A percentile compares a stretch with the other conserved stretches of the same genome.
These are phyloP conservation scores for Sula dactylatra DNA, from an alignment of 2,113 vertebrate species.

Conservation along the genomic window DNA sequence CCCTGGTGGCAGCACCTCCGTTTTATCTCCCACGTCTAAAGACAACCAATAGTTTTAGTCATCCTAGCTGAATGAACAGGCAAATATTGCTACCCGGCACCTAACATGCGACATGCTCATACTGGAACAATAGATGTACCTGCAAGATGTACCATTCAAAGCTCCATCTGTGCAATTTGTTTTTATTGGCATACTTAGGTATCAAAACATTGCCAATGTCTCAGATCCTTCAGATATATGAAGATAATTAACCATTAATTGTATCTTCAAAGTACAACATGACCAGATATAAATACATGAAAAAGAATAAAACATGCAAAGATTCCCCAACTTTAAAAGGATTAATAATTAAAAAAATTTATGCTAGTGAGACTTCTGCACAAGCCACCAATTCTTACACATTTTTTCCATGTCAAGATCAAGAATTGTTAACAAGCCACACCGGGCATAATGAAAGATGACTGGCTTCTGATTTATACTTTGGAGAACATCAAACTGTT, in stretches of 20 bases:
- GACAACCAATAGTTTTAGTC: neutral
- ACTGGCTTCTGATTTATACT: neutral
- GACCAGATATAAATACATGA: slow-evolving; percentile 63
- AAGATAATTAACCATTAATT: neutral
- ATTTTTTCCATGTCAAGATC: neutral
- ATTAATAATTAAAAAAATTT: neutral
- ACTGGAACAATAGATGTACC: neutral
- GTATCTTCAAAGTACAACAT: slow-evolving; percentile 14
- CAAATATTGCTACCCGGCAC: neutral
- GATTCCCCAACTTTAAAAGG: slow-evolving; percentile 29
- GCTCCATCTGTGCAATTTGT: slow-evolving; percentile 6
- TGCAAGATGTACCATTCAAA: slow-evolving; percentile 53
- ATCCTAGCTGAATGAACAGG: neutral
- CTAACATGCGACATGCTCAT: neutral
- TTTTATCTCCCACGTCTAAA: neutral
- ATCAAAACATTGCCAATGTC: slow-evolving; percentile 51
- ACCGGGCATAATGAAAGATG: neutral
- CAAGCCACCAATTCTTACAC: neutral
- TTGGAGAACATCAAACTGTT: neutral
- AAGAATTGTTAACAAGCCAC: neutral
- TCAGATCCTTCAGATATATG: slow-evolving; percentile 16
- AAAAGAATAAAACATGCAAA: slow-evolving; percentile 68
- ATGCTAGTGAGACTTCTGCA: neutral
- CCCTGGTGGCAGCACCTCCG: neutral
- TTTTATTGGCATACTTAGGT: slow-evolving; percentile 69